Percentiles rank a stretch among this genome's conserved stretches.
Evolutionary conservation across 2,888 invertebrate genomes (phyloP).

Genomic region (Matsumyia berberina): DNA sequence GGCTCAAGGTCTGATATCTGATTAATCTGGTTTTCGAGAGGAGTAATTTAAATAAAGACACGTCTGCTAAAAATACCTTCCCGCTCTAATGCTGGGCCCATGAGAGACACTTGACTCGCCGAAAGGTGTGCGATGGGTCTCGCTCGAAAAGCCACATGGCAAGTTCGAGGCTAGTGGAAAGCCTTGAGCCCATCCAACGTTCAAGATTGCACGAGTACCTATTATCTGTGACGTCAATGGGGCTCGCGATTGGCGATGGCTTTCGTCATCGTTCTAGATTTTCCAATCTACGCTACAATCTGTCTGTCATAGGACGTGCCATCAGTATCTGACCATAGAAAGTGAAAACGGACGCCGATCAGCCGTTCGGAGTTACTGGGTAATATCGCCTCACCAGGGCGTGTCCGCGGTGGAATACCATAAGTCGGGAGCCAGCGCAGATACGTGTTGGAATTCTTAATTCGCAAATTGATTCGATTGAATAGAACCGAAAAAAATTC

Average conservation of each 20-base stretch:
- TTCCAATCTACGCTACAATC: slow-evolving; percentile 7
- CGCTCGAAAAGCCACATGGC: neutral
- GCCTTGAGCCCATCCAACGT: slow-evolving; percentile 6
- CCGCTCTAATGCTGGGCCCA: slow-evolving; percentile 2
- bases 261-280: slow-evolving; percentile 52
- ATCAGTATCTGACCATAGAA: slow-evolving; percentile 34
- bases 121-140: too few species aligned
- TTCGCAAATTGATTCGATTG: slow-evolving; percentile 36
- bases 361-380: slow-evolving; percentile 12
- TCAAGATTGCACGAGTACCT: slow-evolving; percentile 16
- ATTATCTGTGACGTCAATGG: slow-evolving; percentile 36
- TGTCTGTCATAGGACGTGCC: slow-evolving; percentile 21
- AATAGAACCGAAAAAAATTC: slow-evolving; percentile 14
- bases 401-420: slow-evolving; percentile 53
- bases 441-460: slow-evolving; percentile 71
- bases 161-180: neutral
- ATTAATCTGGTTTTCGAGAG: slow-evolving; percentile 68
- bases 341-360: slow-evolving; percentile 52
- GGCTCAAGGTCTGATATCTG: slow-evolving; percentile 69
- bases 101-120: too few species aligned
- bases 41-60: slow-evolving; percentile 60
- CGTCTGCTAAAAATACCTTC: slow-evolving; percentile 42
- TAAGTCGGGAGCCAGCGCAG: slow-evolving; percentile 31
- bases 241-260: slow-evolving; percentile 13
- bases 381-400: slow-evolving; percentile 49